Base-by-base conservation (phyloP, 2,113 vertebrate species). In the Phylloscopus trochiloides region DNA sequence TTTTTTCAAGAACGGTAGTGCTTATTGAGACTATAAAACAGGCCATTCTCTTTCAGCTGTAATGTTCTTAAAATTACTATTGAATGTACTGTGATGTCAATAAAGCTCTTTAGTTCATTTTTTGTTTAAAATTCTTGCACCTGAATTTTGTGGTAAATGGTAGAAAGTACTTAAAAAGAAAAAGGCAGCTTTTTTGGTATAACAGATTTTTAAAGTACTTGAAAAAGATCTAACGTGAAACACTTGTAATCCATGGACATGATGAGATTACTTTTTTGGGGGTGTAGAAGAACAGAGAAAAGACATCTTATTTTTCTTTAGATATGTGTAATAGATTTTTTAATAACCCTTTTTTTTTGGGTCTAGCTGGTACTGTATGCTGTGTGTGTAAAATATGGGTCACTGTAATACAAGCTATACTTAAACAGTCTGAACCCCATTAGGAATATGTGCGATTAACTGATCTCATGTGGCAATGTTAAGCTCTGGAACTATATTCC, bases 51-150 rank as follows among this genome's bases (percentile, higher is more conserved):
- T 98, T 98, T 98, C 98, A 99, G 98, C 98, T 99, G 98, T 99
- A 98, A 98, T 97, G 98, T 99, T 99, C 99, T 99, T 99, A 99
- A 98, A 98, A 97, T 97, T 97, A 97, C 97, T 97, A 96, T 98
- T 97, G 97, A 98, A 98, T 99, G 99, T 99, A 99, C 98, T 98
- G 98, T 99, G 98, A 98, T 98, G 98, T 99, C 98, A 98, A 98
- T 98, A 98, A 98, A 98, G 97, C 97, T 98, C 97, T 98, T 98
- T 97, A 98, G 97, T 98, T 98, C 96, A 97, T 86, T 98, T 98
- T 98, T 98, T 98, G 98, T 98, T 98, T 97, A 97, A 98, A 98
- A 95, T 92, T 98, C 97, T 98, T 98, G 98, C 96, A 98, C 98
- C 97, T 97, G 98, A 97, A 98, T 98, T 98, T 98, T 98, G 95